Percentiles rank a stretch among this genome's conserved stretches.
These are phyloP conservation scores for Pedetes capensis DNA, from an alignment of 2,113 vertebrate genomes.

Conservation along the genomic window DNA sequence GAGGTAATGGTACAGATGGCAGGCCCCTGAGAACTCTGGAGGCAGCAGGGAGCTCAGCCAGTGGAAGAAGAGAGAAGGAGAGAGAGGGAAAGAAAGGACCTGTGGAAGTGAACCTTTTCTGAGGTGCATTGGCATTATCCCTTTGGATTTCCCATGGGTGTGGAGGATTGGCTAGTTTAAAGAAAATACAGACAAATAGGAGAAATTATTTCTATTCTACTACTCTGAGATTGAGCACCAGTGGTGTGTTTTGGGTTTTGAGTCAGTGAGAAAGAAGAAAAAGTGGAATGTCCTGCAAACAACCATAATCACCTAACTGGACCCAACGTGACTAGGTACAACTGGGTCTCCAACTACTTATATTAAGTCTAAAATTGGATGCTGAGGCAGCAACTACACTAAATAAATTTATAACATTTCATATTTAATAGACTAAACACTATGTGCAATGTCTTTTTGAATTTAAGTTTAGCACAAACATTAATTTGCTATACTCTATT, in stretches of 20 bases:
- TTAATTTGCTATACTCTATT: neutral
- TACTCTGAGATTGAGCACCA: neutral
- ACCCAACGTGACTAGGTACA: too few species aligned
- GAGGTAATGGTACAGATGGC: too few species aligned
- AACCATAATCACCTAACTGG: neutral
- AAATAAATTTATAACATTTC: neutral
- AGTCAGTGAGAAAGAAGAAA: neutral
- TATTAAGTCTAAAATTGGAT: neutral
- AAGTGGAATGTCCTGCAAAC: neutral
- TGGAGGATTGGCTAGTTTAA: neutral
- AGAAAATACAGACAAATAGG: neutral
- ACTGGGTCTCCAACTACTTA: neutral
- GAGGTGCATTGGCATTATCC: neutral
- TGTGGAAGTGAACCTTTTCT: neutral
- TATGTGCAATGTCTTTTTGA: neutral
- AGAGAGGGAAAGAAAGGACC: neutral
- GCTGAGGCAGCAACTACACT: neutral
- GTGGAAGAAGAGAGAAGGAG: fast-evolving
- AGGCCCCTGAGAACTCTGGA: too few species aligned
- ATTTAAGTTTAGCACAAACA: neutral
- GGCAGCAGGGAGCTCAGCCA: neutral
- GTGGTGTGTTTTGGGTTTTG: neutral
- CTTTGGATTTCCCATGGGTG: neutral
- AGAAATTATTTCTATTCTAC: neutral
- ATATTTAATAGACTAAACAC: neutral